These are phyloP conservation scores for Coregonus ussuriensis DNA, from an alignment of 2,797 vertebrate species.

Conservation along the genomic window DNA sequence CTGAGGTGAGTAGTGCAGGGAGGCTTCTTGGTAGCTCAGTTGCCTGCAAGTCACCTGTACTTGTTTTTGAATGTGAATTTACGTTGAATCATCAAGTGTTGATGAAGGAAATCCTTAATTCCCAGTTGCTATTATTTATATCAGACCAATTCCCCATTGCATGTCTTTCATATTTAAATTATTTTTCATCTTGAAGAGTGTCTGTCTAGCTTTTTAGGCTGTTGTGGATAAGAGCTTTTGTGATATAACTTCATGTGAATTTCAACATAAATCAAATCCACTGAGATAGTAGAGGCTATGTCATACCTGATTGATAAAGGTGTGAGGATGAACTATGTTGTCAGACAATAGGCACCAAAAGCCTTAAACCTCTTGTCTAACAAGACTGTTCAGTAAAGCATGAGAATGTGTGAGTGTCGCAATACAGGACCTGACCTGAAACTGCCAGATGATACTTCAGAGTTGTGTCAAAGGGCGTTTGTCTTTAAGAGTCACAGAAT, in stretches of 20 bases:
- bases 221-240: background rate
- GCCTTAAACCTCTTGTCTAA: constrained; percentile 38
- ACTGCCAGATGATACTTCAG: background rate
- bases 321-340: background rate
- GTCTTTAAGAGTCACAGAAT: background rate
- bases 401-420: constrained; percentile 36
- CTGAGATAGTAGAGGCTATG: background rate
- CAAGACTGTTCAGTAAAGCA: constrained; percentile 41
- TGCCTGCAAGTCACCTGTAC: background rate
- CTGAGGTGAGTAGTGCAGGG: constrained; percentile 80
- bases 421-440: constrained; percentile 27
- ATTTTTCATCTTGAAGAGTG: background rate
- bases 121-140: background rate
- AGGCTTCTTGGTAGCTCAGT: background rate
- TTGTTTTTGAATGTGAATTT: background rate
- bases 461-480: background rate
- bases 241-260: too few species aligned
- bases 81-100: background rate
- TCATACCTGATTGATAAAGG: background rate
- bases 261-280: too few species aligned
- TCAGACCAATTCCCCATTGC: background rate
- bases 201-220: background rate
- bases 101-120: background rate
- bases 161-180: background rate
- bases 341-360: constrained; percentile 20